These are phyloP conservation scores for Drosophila colorata DNA, from an alignment of 2,888 invertebrate species.

Conservation along the genomic window DNA sequence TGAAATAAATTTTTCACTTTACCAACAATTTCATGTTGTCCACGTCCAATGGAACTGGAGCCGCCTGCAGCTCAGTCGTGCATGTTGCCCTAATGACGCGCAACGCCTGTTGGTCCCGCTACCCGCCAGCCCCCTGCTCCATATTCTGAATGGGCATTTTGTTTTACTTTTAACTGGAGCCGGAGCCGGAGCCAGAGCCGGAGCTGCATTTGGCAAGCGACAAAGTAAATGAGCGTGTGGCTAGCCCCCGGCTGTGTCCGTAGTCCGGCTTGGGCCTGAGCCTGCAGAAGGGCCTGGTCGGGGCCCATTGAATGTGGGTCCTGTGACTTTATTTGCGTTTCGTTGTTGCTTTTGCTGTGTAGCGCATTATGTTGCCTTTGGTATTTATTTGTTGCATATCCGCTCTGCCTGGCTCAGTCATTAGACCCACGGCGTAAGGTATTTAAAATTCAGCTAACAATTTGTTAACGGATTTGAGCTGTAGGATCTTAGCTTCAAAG, in stretches of 20 bases:
- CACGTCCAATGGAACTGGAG: constrained; percentile 27
- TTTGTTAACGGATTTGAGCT: constrained; percentile 42
- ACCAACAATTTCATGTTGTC: constrained; percentile 18
- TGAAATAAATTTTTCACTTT: constrained; percentile 78
- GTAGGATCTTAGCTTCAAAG: background rate
- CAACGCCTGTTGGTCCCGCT: constrained; percentile 52
- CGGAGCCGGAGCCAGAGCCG: constrained; percentile 1
- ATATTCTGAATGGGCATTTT: constrained; percentile 36
- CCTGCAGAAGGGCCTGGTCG: too few species aligned
- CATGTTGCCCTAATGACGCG: constrained; percentile 74
- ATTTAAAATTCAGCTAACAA: constrained; percentile 49
- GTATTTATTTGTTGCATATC: constrained; percentile 75
- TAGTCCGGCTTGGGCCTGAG: too few species aligned
- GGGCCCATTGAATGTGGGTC: too few species aligned
- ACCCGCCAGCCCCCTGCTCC: constrained; percentile 4
- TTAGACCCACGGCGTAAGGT: constrained; percentile 54
- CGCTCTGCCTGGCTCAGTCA: constrained; percentile 62
- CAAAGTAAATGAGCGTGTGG: constrained; percentile 67
- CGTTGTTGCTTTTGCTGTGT: constrained; percentile 21
- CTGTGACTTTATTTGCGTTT: constrained; percentile 71
- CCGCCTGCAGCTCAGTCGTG: constrained; percentile 58
- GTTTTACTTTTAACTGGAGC: constrained; percentile 36
- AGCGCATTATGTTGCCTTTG: constrained; percentile 62
- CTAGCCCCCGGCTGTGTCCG: constrained; percentile 16
- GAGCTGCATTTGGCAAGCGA: constrained; percentile 53